These are phyloP conservation scores for Crematogaster levior DNA, from an alignment of 2,888 invertebrate species.

Conservation along the genomic window DNA sequence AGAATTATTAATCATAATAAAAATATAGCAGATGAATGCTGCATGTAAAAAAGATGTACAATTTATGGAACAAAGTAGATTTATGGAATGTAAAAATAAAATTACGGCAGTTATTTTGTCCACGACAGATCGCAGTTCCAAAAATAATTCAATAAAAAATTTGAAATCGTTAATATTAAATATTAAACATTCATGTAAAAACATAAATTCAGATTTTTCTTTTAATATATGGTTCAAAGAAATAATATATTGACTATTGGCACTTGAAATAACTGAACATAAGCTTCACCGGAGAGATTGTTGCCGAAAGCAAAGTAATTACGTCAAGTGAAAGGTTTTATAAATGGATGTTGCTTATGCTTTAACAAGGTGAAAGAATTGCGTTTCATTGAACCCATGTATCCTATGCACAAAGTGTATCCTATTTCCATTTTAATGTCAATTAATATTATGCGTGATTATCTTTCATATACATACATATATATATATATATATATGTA, in stretches of 20 bases:
- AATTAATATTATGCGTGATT: not conserved
- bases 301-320: constrained; percentile 31
- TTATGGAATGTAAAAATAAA: not conserved
- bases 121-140: not conserved
- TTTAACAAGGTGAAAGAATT: not conserved
- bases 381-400: constrained; percentile 4
- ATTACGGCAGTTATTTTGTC: not conserved
- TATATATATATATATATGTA: too few species aligned
- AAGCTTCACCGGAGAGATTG: not conserved
- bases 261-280: not conserved
- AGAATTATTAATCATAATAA: not conserved
- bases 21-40: not conserved
- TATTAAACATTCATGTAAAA: not conserved
- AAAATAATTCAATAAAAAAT: not conserved
- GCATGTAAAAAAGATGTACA: not conserved
- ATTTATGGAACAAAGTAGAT: not conserved
- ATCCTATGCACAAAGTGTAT: not conserved
- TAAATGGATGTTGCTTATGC: constrained; percentile 5
- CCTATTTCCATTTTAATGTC: not conserved
- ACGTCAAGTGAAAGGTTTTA: constrained; percentile 38
- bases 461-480: too few species aligned
- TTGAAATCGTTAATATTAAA: not conserved
- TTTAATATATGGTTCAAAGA: not conserved
- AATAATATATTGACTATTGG: not conserved
- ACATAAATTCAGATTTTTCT: not conserved